Percentiles rank a stretch among this genome's conserved stretches.
Evolutionary conservation across 2,888 invertebrate species (phyloP).

Genomic region (Branchellion lobata): DNA sequence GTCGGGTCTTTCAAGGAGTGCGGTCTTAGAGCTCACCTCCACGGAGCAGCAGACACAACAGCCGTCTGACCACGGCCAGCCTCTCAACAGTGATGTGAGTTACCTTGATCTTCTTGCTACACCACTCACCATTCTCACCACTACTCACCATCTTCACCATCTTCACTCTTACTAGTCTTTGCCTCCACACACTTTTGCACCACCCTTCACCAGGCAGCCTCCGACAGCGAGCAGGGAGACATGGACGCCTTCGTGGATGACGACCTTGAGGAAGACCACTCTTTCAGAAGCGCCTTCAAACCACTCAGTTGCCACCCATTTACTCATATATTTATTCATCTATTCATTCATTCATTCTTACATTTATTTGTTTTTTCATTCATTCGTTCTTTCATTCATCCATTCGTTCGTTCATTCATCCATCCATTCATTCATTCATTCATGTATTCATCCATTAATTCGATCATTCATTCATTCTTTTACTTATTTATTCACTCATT

Average conservation of each 20-base stretch:
- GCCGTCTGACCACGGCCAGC: background rate
- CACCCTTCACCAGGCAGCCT: background rate
- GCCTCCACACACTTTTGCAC: too few species aligned
- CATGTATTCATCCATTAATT: background rate
- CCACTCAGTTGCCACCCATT: background rate
- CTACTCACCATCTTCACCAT: too few species aligned
- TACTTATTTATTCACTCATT: too few species aligned
- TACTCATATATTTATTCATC: background rate
- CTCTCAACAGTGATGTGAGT: too few species aligned
- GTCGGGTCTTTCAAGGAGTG: background rate
- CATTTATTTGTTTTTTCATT: too few species aligned
- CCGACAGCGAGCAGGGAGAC: background rate
- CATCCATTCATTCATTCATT: too few species aligned
- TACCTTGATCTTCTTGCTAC: too few species aligned
- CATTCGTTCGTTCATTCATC: background rate
- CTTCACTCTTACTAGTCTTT: too few species aligned
- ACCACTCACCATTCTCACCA: too few species aligned
- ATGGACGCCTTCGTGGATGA: background rate
- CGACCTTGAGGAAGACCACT: background rate
- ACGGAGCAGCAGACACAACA: background rate
- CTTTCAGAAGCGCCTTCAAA: background rate
- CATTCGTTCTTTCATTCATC: background rate
- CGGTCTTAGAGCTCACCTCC: background rate
- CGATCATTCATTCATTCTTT: too few species aligned
- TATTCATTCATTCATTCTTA: background rate